Evolutionary conservation across 2,888 invertebrate genomes (phyloP).

Genomic region (Microchrysa polita): DNA sequence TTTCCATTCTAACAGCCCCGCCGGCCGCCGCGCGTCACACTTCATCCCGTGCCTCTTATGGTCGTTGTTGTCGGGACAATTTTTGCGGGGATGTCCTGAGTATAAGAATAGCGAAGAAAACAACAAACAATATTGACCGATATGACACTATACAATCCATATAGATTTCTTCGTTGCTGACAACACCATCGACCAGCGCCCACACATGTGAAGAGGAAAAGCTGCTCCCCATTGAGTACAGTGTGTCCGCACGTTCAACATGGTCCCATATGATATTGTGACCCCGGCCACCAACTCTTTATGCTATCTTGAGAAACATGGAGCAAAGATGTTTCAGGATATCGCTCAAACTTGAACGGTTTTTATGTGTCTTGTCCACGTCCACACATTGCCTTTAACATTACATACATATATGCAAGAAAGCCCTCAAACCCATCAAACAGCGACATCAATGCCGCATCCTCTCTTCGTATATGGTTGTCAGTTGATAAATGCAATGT

Average conservation of each 20-base stretch:
- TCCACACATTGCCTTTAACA: slow-evolving; percentile 49
- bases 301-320: slow-evolving; percentile 9
- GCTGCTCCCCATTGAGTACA: slow-evolving; percentile 4
- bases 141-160: slow-evolving; percentile 45
- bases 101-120: slow-evolving; percentile 43
- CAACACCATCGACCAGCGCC: not conserved
- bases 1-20: not conserved
- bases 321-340: slow-evolving; percentile 52
- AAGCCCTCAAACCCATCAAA: not conserved
- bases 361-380: slow-evolving; percentile 52
- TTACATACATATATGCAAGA: not conserved
- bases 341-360: slow-evolving; percentile 52
- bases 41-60: not conserved
- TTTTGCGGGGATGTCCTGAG: slow-evolving; percentile 38
- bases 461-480: slow-evolving; percentile 49
- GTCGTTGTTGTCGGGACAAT: not conserved
- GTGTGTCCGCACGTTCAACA: not conserved
- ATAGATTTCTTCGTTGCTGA: slow-evolving; percentile 2
- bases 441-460: slow-evolving; percentile 27
- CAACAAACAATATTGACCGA: slow-evolving; percentile 48
- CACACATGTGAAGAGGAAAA: not conserved
- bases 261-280: slow-evolving; percentile 1
- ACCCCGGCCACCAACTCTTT: not conserved
- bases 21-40: no score
- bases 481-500: slow-evolving; percentile 49